These are phyloP conservation scores for Sternotherus odoratus DNA, from an alignment of 2,797 vertebrate species.

Conservation along the genomic window DNA sequence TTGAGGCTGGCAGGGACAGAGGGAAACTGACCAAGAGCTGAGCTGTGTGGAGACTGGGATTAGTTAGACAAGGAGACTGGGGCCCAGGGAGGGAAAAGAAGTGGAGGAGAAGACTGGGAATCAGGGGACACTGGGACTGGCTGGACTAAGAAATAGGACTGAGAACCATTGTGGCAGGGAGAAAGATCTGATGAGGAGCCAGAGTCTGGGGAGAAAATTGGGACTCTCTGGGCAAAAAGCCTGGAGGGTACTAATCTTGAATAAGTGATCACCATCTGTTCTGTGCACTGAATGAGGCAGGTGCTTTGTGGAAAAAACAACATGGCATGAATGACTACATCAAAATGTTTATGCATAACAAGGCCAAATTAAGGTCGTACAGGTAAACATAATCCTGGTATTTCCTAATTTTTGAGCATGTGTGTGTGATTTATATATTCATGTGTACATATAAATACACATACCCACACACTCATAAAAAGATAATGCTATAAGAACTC, in stretches of 20 bases:
- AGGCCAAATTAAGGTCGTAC: neutral
- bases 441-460: no score
- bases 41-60: neutral
- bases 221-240: neutral
- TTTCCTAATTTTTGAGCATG: neutral
- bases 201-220: neutral
- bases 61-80: neutral
- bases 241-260: no score
- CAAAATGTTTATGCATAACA: neutral
- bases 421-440: no score
- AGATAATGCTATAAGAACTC: no score
- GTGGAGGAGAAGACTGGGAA: neutral
- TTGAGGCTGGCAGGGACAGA: rapidly evolving
- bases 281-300: neutral
- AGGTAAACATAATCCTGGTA: neutral
- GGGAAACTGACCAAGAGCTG: neutral
- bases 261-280: neutral
- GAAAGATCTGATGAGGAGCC: neutral
- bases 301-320: neutral
- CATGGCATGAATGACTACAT: neutral
- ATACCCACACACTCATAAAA: no score
- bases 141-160: neutral
- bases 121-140: neutral
- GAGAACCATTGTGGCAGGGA: neutral
- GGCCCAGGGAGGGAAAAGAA: neutral